Evolutionary conservation across 2,888 invertebrate species (phyloP).

Genomic region (Cryptops parisi): DNA sequence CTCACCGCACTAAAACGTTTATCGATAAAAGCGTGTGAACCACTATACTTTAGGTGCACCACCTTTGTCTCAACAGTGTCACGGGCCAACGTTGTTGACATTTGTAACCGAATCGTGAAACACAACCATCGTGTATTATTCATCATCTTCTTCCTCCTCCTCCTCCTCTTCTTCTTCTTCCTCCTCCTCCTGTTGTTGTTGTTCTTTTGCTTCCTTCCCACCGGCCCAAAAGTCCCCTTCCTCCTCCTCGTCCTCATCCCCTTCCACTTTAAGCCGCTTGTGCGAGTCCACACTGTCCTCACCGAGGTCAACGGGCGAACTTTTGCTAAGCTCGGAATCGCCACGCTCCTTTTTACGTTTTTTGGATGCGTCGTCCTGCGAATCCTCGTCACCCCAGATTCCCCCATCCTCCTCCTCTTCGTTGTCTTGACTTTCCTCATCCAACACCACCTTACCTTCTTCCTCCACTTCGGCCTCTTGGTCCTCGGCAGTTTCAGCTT

Average conservation of each 20-base stretch:
- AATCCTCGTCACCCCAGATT: slow-evolving; percentile 9
- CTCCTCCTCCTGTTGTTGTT: not conserved
- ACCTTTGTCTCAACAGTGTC: no score
- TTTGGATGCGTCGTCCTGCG: slow-evolving; percentile 6
- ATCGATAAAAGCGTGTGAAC: no score
- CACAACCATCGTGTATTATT: no score
- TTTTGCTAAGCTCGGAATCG: slow-evolving; percentile 20
- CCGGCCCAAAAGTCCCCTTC: slow-evolving; percentile 20
- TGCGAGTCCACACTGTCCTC: slow-evolving; percentile 19
- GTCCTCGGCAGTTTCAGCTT: slow-evolving; percentile 5
- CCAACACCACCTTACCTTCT: slow-evolving; percentile 23
- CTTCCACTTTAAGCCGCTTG: slow-evolving; percentile 21
- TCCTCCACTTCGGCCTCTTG: slow-evolving; percentile 14
- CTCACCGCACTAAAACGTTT: no score
- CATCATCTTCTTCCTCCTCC: slow-evolving; percentile 18
- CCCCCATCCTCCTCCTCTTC: slow-evolving; percentile 22
- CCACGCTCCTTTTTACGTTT: slow-evolving; percentile 11
- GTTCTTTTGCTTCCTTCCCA: not conserved
- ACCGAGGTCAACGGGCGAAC: slow-evolving; percentile 19
- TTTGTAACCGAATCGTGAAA: no score
- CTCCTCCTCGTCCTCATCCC: slow-evolving; percentile 24
- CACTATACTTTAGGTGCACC: no score
- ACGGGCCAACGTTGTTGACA: no score
- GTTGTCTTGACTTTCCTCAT: slow-evolving; percentile 27
- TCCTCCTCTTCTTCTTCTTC: slow-evolving; percentile 10